Conservation (phyloP, 2,888 invertebrate species). For the Leucania comma region DNA sequence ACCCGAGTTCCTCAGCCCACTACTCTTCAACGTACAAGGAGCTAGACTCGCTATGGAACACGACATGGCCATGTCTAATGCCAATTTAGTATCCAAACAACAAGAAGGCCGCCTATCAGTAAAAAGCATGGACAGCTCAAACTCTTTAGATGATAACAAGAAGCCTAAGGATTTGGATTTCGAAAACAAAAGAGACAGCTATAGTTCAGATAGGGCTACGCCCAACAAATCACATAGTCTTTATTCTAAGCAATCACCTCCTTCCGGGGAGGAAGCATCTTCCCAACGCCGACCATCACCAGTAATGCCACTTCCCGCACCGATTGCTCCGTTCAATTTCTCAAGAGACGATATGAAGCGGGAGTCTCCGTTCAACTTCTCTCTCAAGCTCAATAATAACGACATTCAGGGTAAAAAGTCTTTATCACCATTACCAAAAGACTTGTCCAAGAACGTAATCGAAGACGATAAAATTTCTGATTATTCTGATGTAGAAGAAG, state of each 20-base stretch:
- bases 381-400: constrained; percentile 78
- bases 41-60: constrained; percentile 88
- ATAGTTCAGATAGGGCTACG: constrained; percentile 87
- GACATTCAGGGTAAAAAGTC: constrained; percentile 75
- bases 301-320: constrained; percentile 89
- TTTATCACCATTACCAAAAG: constrained; percentile 80
- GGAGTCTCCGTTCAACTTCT: constrained; percentile 82
- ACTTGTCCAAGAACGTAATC: constrained; percentile 79
- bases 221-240: constrained; percentile 88
- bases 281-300: constrained; percentile 92
- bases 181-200: constrained; percentile 77
- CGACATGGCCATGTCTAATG: constrained; percentile 88
- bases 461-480: constrained; percentile 80
- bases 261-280: constrained; percentile 92
- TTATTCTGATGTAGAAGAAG: constrained; percentile 83
- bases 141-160: constrained; percentile 83
- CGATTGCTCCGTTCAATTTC: constrained; percentile 80
- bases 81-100: constrained; percentile 88
- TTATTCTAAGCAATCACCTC: constrained; percentile 92
- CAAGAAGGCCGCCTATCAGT: constrained; percentile 86
- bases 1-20: constrained; percentile 91
- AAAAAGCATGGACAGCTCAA: constrained; percentile 85
- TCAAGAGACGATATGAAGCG: constrained; percentile 80
- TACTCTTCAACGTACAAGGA: constrained; percentile 92
- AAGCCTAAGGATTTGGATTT: constrained; percentile 81